Evolutionary conservation across 2,113 vertebrate genomes (phyloP).

Genomic region (Cyphomyrus discorhynchus): DNA sequence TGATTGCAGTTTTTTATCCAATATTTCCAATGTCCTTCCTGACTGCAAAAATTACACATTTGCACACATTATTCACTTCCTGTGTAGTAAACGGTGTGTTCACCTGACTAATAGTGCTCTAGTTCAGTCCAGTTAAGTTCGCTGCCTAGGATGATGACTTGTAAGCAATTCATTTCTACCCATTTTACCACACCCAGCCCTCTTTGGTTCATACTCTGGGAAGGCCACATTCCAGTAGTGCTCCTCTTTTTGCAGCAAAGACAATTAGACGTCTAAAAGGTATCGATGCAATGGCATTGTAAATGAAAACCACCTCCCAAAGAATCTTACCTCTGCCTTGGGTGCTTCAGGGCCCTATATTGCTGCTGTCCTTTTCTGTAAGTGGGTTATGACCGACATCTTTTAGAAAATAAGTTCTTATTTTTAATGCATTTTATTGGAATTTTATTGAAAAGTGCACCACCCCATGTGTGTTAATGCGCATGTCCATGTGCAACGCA

Average conservation of each 20-base stretch:
- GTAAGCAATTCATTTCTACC: background rate
- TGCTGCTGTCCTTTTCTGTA: background rate
- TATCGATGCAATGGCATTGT: background rate
- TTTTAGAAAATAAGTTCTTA: background rate
- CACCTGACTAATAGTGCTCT: too few species aligned
- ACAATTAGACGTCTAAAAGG: background rate
- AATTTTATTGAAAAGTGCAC: background rate
- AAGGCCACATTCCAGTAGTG: background rate
- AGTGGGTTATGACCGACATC: background rate
- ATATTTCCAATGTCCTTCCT: background rate
- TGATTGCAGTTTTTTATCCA: background rate
- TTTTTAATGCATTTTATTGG: background rate
- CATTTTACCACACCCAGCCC: background rate
- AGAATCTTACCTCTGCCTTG: background rate
- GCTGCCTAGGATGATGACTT: background rate
- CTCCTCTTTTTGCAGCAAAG: background rate
- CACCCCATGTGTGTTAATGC: background rate
- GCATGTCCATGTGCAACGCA: background rate
- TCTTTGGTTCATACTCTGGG: background rate
- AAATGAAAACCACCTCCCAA: background rate
- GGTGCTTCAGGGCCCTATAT: background rate
- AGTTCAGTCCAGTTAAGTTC: background rate
- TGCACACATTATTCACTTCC: background rate
- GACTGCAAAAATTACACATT: background rate
- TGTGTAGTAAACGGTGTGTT: background rate